Evolutionary conservation across 2,888 invertebrate species (phyloP).

Genomic region (Zeuzera pyrina): DNA sequence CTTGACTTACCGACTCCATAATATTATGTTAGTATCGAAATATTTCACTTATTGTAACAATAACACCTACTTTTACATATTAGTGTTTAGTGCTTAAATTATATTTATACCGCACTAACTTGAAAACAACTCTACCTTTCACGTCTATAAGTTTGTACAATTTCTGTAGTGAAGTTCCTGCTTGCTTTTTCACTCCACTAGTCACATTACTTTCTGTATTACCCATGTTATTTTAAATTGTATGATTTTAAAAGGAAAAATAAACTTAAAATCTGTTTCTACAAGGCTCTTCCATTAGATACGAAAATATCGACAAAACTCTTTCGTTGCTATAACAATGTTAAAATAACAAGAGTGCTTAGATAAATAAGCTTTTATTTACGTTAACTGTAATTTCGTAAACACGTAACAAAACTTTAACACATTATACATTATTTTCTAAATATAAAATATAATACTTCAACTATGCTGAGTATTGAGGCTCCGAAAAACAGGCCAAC

Average conservation of each 20-base stretch:
- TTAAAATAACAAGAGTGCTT: neutral
- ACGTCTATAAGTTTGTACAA: slow-evolving; percentile 92
- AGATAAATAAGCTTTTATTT: neutral
- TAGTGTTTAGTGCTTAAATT: no score
- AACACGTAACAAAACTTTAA: slow-evolving; percentile 4
- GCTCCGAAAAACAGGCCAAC: slow-evolving; percentile 76
- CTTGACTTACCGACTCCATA: no score
- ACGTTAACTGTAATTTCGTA: neutral
- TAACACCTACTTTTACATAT: no score
- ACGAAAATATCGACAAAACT: slow-evolving; percentile 7
- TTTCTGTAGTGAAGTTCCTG: slow-evolving; percentile 86
- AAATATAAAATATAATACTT: slow-evolving; percentile 67
- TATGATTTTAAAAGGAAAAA: neutral
- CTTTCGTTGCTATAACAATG: slow-evolving; percentile 7
- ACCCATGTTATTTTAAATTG: slow-evolving; percentile 73
- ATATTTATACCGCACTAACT: no score
- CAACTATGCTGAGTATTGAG: slow-evolving; percentile 73
- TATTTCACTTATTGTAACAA: no score
- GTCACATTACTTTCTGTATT: slow-evolving; percentile 92
- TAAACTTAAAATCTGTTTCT: neutral
- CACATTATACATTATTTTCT: no score
- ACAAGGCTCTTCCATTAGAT: neutral
- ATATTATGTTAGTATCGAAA: no score
- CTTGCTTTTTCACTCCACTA: slow-evolving; percentile 96
- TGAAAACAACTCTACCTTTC: no score